Percentiles rank a stretch among this genome's conserved stretches.
Evolutionary conservation across 92 coral and sea anemone species (phyloP).

Genomic region (Porites evermanni): DNA sequence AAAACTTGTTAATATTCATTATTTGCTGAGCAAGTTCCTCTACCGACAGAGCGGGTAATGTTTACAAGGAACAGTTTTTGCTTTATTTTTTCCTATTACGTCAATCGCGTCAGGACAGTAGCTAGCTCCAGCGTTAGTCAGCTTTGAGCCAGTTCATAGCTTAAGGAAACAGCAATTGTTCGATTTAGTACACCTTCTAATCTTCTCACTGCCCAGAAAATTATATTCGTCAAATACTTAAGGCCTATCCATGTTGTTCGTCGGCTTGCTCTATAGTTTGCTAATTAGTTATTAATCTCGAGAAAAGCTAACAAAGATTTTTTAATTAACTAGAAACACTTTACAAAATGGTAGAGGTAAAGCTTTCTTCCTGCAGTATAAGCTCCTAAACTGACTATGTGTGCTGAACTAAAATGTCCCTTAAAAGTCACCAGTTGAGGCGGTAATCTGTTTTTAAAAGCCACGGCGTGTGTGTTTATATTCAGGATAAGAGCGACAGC

Average conservation of each 20-base stretch:
- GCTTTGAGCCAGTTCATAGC: slow-evolving; percentile 22
- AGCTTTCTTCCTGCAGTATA: slow-evolving; percentile 17
- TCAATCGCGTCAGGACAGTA: slow-evolving; percentile 3
- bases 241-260: slow-evolving; percentile 70
- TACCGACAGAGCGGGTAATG: slow-evolving; percentile 68
- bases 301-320: slow-evolving; percentile 96
- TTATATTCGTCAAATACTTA: slow-evolving; percentile 66
- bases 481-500: slow-evolving; percentile 13
- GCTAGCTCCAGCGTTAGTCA: not conserved
- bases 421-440: not conserved
- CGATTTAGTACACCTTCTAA: slow-evolving; percentile 33
- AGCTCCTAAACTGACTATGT: slow-evolving; percentile 36
- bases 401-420: slow-evolving; percentile 30
- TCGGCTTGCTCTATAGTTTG: slow-evolving; percentile 93
- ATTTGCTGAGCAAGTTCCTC: slow-evolving; percentile 73
- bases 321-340: slow-evolving; percentile 89
- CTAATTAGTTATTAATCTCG: slow-evolving; percentile 97
- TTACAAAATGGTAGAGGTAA: slow-evolving; percentile 63
- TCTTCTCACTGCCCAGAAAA: slow-evolving; percentile 59
- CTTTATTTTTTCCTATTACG: slow-evolving; percentile 37
- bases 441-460: slow-evolving; percentile 33
- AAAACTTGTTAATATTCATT: slow-evolving; percentile 70
- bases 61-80: slow-evolving; percentile 27
- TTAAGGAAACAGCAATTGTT: slow-evolving; percentile 15
- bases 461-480: slow-evolving; percentile 11